Percentiles rank a stretch among this genome's conserved stretches.
Evolutionary conservation across 2,113 vertebrate genomes (phyloP).

Genomic region (Xyrauchen texanus): DNA sequence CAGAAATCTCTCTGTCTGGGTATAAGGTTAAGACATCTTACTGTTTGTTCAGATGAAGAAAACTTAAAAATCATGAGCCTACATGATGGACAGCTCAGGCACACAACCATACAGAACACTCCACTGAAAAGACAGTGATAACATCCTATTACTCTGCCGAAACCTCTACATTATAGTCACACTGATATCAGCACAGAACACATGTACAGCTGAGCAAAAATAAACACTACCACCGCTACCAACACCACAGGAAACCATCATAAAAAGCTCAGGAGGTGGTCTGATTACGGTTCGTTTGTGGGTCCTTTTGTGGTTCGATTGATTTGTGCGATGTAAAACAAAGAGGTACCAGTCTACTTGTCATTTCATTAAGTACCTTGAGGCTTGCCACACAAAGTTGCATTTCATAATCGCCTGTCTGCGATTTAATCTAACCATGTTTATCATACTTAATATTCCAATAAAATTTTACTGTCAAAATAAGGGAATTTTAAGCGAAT

Average conservation of each 20-base stretch:
- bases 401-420: no score
- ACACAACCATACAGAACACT: neutral
- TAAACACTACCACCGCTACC: neutral
- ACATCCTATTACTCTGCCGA: neutral
- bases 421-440: no score
- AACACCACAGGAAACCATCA: neutral
- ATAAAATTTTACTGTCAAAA: no score
- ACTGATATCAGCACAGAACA: neutral
- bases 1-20: slow-evolving; percentile 1
- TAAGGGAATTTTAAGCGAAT: no score
- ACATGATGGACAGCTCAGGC: no score
- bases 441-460: no score
- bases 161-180: neutral
- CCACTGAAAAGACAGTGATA: neutral
- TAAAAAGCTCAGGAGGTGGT: neutral
- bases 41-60: slow-evolving; percentile 26
- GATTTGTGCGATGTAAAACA: no score
- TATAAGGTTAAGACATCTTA: neutral
- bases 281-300: no score
- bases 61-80: neutral
- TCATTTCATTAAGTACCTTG: no score
- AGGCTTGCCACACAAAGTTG: no score
- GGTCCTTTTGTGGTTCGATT: no score
- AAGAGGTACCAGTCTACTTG: no score
- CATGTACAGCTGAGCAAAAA: neutral